phyloP scores from a whole-genome alignment of 1,140 invertebrate genomes.

The Paramacrobiotus metropolitanus region DNA sequence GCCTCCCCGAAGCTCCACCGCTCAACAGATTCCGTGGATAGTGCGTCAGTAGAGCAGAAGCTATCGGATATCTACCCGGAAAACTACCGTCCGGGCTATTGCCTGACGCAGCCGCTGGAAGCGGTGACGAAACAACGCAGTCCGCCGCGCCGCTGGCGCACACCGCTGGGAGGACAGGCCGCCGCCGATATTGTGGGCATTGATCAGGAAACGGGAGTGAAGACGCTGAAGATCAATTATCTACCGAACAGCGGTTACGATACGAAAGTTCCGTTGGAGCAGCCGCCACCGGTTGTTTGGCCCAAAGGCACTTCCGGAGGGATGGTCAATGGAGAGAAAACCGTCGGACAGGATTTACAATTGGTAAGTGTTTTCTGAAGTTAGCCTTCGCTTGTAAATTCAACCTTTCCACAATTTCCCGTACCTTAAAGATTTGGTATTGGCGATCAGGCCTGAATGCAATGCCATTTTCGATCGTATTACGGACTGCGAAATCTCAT shows the following conservation, averaged over 20 bases:
- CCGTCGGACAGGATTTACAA: too few relatives aligned
- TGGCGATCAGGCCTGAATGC: too few relatives aligned
- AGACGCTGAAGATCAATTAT: conserved; percentile 1
- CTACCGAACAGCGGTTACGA: background rate
- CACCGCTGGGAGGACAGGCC: background rate
- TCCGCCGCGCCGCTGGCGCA: background rate
- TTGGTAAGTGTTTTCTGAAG: too few relatives aligned
- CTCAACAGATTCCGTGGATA: background rate
- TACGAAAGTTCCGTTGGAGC: background rate
- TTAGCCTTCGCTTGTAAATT: too few relatives aligned
- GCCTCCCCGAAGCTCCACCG: background rate
- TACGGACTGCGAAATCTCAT: too few relatives aligned
- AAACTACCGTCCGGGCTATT: background rate
- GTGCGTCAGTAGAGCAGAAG: background rate
- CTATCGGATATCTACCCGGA: background rate
- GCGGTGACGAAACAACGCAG: background rate
- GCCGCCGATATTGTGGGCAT: background rate
- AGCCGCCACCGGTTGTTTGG: background rate
- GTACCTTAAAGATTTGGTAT: too few relatives aligned
- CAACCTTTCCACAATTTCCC: too few relatives aligned
- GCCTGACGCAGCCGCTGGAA: background rate
- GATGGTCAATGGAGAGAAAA: too few relatives aligned
- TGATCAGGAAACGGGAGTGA: background rate
- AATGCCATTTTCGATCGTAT: too few relatives aligned
- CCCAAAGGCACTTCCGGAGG: background rate